Percentiles rank a stretch among this genome's conserved stretches.
phyloP scores from a whole-genome alignment of 2,888 invertebrate species.

The Erannis defoliaria region DNA sequence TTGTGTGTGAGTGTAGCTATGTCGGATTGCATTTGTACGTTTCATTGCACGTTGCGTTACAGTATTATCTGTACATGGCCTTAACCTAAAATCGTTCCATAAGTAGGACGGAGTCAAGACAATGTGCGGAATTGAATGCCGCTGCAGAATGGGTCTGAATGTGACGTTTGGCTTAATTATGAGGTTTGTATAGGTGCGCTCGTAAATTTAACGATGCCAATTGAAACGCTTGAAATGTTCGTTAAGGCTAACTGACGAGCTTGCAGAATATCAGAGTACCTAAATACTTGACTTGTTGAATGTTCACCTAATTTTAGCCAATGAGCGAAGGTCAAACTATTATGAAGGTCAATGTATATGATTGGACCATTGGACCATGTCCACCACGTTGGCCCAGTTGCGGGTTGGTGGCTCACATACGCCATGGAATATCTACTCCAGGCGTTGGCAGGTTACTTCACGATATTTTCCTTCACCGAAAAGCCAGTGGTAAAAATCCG shows the following conservation, averaged over 20 bases:
- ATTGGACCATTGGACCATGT: too few species aligned
- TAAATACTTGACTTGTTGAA: not conserved
- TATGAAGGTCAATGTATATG: too few species aligned
- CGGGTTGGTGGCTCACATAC: too few species aligned
- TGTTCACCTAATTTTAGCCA: not conserved
- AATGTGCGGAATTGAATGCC: constrained; percentile 12
- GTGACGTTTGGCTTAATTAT: constrained; percentile 14
- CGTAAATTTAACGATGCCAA: constrained; percentile 9
- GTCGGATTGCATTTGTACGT: not conserved
- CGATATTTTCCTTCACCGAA: too few species aligned
- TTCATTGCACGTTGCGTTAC: not conserved
- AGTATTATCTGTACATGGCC: not conserved
- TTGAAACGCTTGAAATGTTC: constrained; percentile 3
- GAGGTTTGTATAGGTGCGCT: constrained; percentile 11
- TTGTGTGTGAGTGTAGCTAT: not conserved
- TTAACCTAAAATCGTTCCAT: not conserved
- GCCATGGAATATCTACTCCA: too few species aligned
- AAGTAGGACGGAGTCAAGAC: constrained; percentile 17
- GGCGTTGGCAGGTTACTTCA: too few species aligned
- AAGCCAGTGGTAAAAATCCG: too few species aligned
- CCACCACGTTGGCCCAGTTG: too few species aligned
- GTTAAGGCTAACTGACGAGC: not conserved
- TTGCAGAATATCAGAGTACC: not conserved
- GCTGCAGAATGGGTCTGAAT: constrained; percentile 16
- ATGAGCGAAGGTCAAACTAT: not conserved